A percentile compares a stretch with the other conserved stretches of the same genome.
phyloP scores from a whole-genome alignment of 2,888 invertebrate genomes.

The Dasysyrphus tricinctus region DNA sequence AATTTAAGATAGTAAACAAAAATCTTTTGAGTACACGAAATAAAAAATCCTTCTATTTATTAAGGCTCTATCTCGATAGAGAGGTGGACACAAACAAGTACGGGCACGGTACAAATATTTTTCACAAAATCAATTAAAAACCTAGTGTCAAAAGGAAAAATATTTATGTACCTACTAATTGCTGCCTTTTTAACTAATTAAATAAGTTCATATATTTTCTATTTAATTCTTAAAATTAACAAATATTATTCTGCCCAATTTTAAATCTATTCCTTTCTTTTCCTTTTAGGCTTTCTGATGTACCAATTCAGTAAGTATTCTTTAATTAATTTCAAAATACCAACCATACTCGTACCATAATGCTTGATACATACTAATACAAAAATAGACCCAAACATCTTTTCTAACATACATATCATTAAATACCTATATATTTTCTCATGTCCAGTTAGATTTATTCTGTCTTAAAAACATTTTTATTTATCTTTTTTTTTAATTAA shows the following conservation, averaged over 20 bases:
- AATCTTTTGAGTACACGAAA: too few relatives aligned
- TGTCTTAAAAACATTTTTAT: neutral
- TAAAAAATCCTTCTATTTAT: too few relatives aligned
- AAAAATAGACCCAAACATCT: neutral
- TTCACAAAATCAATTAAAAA: too few relatives aligned
- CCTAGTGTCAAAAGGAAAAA: too few relatives aligned
- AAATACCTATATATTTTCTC: neutral
- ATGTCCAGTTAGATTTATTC: neutral
- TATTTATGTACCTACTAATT: too few relatives aligned
- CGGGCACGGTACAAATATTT: too few relatives aligned
- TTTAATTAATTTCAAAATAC: neutral
- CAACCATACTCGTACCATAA: neutral
- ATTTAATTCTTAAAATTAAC: too few relatives aligned
- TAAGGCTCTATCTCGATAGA: too few relatives aligned
- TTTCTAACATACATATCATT: neutral
- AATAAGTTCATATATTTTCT: too few relatives aligned
- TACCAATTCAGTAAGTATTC: conserved; percentile 67
- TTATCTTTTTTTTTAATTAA: neutral
- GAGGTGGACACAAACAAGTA: too few relatives aligned
- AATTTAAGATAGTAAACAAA: too few relatives aligned
- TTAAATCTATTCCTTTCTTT: conserved; percentile 44
- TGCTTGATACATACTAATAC: neutral
- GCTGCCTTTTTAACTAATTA: too few relatives aligned
- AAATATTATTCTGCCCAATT: neutral
- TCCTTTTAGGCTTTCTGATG: conserved; percentile 69